Evolutionary conservation across 2,113 vertebrate species (phyloP).

Genomic region (Callocephalon fimbriatum): DNA sequence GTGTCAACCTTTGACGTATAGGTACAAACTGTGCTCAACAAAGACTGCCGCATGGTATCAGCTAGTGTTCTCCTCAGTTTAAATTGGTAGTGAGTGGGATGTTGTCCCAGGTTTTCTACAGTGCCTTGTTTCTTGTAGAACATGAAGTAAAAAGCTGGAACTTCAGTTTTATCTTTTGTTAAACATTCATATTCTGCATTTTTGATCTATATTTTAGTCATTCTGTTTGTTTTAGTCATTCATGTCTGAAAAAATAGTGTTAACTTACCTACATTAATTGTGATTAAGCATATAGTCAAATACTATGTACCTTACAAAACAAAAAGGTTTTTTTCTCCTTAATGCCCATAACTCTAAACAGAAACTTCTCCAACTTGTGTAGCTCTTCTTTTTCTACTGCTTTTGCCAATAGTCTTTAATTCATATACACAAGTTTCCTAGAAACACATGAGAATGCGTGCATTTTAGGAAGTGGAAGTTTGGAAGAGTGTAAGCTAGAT

Average conservation of each 20-base stretch:
- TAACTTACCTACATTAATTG: neutral
- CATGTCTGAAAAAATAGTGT: neutral
- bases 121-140: neutral
- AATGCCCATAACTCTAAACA: neutral
- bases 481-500: neutral
- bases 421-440: neutral
- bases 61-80: neutral
- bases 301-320: neutral
- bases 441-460: neutral
- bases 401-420: neutral
- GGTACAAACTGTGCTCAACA: conserved; percentile 45
- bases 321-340: rapidly evolving
- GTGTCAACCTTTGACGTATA: neutral
- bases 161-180: neutral
- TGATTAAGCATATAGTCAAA: neutral
- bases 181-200: neutral
- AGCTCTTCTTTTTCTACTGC: neutral
- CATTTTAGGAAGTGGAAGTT: neutral
- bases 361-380: neutral
- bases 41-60: neutral
- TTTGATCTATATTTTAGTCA: neutral
- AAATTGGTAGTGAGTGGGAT: neutral
- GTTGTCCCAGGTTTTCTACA: neutral
- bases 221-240: neutral
- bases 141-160: neutral